Evolutionary conservation across 2,888 invertebrate genomes (phyloP), one percentile per base, ranked within the genome.

Genomic region (Agonopterix arenella): DNA sequence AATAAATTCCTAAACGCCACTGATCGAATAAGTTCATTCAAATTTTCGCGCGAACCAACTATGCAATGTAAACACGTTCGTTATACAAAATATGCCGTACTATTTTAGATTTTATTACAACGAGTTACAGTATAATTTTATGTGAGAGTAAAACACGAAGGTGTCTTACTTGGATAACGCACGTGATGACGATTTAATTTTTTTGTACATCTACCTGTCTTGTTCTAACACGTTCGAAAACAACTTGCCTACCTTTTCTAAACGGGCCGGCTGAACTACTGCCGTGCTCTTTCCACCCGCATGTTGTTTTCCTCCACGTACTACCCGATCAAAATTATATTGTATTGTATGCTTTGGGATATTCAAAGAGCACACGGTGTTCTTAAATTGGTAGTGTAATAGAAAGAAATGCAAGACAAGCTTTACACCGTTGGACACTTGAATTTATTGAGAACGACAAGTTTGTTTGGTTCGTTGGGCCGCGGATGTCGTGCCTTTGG

Each of bases 401-500:
- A 76, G 67, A 73, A 69, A 68, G 75, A 74, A 74, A 78, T 64
- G 70, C 63, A 67, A 66, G 74, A 68, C 63, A 62, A 62, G 60
- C 64, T 59, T 66, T 60, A 55, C 57, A 57, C 57, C 70, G 66
- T 63, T 61, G 67, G 60, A 60, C 62, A 63, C 68, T 64, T 68
- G 63, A 57, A 48, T 49, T 48, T 47, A 42, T 46, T 43, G 47
- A 48, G 51, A 50, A 43, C 52, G 50, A 11, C 53, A 62, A 49
- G 52, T 52, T 52, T 49, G 52, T 52, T 52, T 49, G 47, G 52
- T 47, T 47, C 62, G 71, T 73, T 73, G 72, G 73, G 71, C 68
- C 68, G 67, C 73, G 80, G 71, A 70, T 70, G 83, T 78, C 69
- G 83, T 78, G 62, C 71, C 68, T 70, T 70, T 47, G 66, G 70